These are phyloP conservation scores for Microtus richardsoni DNA, from an alignment of 2,113 vertebrate species.

Conservation along the genomic window DNA sequence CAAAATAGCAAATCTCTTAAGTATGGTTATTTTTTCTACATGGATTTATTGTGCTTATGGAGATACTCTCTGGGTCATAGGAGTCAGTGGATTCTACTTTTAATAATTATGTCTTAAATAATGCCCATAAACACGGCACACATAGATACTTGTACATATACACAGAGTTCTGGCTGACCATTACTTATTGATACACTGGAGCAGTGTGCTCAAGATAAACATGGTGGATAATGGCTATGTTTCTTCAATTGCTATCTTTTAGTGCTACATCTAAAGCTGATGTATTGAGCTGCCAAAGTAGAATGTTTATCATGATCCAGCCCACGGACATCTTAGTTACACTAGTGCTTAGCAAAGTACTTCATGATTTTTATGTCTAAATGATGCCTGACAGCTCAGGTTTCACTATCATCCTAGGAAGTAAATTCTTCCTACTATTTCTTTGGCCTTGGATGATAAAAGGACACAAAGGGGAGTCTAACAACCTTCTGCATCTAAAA, in stretches of 20 bases:
- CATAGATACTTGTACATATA: background rate
- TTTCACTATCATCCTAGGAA: slow-evolving; percentile 42
- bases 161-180: background rate
- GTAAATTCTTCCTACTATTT: slow-evolving; percentile 51
- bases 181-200: background rate
- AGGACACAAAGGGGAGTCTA: slow-evolving; percentile 65
- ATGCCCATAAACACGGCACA: background rate
- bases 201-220: background rate
- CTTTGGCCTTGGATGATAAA: slow-evolving; percentile 69
- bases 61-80: background rate
- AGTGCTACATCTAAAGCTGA: slow-evolving; percentile 53
- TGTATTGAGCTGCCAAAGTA: slow-evolving; percentile 9
- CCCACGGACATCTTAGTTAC: slow-evolving; percentile 22
- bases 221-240: slow-evolving; percentile 10
- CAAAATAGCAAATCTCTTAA: background rate
- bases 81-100: background rate
- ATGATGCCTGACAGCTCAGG: slow-evolving; percentile 31
- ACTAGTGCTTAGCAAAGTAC: slow-evolving; percentile 58
- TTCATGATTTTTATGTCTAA: slow-evolving; percentile 65
- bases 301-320: slow-evolving; percentile 54
- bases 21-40: slow-evolving; percentile 9
- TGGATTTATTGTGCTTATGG: background rate
- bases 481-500: slow-evolving; percentile 70
- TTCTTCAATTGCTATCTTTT: slow-evolving; percentile 8
- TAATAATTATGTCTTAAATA: slow-evolving; percentile 15